These are phyloP conservation scores for Zygogramma bicolorata DNA, from an alignment of 2,888 invertebrate genomes.

Conservation along the genomic window DNA sequence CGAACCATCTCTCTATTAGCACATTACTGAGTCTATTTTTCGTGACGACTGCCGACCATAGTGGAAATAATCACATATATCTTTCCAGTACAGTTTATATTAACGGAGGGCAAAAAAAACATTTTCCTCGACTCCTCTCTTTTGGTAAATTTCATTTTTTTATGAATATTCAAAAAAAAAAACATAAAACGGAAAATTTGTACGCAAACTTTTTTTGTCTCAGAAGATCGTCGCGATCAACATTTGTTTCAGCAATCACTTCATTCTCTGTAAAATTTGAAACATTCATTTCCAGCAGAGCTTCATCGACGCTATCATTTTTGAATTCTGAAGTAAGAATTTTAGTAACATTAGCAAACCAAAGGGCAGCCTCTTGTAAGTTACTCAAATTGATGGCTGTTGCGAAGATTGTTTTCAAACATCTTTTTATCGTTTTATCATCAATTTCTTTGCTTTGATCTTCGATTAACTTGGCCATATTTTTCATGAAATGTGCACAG, in stretches of 20 bases:
- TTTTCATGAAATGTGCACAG: constrained; percentile 23
- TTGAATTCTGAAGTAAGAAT: constrained; percentile 3
- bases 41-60: constrained; percentile 11
- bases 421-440: neutral
- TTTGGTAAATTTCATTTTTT: no score
- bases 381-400: constrained; percentile 3
- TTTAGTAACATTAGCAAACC: constrained; percentile 17
- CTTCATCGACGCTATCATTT: neutral
- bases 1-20: constrained; percentile 20
- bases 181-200: neutral
- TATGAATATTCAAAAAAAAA: no score
- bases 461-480: neutral
- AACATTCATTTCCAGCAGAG: neutral
- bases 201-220: neutral
- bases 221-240: neutral
- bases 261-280: neutral
- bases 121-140: no score
- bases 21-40: constrained; percentile 16
- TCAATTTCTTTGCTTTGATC: neutral
- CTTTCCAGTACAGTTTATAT: neutral
- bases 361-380: neutral
- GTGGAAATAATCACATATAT: constrained; percentile 14
- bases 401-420: constrained; percentile 3
- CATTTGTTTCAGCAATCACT: neutral
- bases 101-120: neutral